phyloP scores from a whole-genome alignment of 1,140 invertebrate genomes.

The Rhyzopertha dominica region DNA sequence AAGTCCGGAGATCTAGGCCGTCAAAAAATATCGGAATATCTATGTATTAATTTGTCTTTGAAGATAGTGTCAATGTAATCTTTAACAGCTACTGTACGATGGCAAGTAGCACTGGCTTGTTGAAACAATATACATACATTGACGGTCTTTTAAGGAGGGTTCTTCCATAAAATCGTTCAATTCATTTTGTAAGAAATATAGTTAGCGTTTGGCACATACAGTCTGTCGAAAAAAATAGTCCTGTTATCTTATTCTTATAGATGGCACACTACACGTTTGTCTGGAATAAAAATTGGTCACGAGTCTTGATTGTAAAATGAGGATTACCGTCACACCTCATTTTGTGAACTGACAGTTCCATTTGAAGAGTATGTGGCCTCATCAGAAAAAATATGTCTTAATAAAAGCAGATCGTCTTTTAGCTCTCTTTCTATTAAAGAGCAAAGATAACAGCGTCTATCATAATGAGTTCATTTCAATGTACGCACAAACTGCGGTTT shows the following conservation, averaged over 20 bases:
- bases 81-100: too few relatives aligned
- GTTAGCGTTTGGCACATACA: too few relatives aligned
- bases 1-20: constrained; percentile 7
- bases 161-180: too few relatives aligned
- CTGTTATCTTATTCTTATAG: constrained; percentile 1
- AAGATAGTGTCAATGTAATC: too few relatives aligned
- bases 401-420: constrained; percentile 3
- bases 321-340: neutral
- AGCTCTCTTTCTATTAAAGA: neutral
- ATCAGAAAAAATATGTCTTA: neutral
- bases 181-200: too few relatives aligned
- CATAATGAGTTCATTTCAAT: too few relatives aligned
- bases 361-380: constrained; percentile 1
- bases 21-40: constrained; percentile 7
- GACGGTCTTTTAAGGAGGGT: too few relatives aligned
- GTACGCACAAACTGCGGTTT: too few relatives aligned
- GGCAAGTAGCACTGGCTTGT: constrained; percentile 3
- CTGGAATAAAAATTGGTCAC: constrained; percentile 2
- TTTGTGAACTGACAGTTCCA: neutral
- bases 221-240: too few relatives aligned
- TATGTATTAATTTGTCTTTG: constrained; percentile 6
- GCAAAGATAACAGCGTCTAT: neutral
- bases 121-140: neutral
- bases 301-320: constrained; percentile 13
- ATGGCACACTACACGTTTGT: constrained; percentile 1